Evolutionary conservation across 2,888 invertebrate species (phyloP).

Genomic region (Linhomoeus sp.): DNA sequence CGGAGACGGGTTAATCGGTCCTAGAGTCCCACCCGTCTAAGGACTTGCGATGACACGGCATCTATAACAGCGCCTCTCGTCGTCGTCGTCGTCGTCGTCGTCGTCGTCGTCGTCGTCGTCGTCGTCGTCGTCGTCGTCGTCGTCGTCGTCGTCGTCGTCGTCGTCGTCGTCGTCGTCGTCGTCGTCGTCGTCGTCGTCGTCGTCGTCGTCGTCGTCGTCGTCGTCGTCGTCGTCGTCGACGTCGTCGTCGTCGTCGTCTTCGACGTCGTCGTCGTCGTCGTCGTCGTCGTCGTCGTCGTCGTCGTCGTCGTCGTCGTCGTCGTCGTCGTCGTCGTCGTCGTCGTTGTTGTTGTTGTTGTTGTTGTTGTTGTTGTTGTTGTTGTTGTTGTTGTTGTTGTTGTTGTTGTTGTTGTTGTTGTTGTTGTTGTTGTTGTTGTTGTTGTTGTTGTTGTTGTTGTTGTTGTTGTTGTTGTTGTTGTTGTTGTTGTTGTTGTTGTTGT

Average conservation of each 20-base stretch:
- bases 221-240: neutral
- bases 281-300: neutral
- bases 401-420: neutral
- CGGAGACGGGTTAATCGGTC: no score
- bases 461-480: no score
- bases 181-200: neutral
- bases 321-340: neutral
- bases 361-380: neutral
- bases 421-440: neutral
- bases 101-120: neutral
- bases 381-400: neutral
- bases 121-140: neutral
- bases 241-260: no score
- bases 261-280: no score
- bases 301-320: neutral
- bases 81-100: neutral
- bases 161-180: neutral
- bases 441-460: neutral
- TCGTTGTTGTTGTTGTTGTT: neutral
- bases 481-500: no score
- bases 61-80: no score
- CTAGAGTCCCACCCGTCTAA: no score
- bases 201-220: neutral
- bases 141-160: neutral
- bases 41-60: no score